Evolutionary conservation across 2,797 vertebrate genomes (phyloP), one percentile per base, ranked within the genome.

Genomic region (Smutsia temminckii): DNA sequence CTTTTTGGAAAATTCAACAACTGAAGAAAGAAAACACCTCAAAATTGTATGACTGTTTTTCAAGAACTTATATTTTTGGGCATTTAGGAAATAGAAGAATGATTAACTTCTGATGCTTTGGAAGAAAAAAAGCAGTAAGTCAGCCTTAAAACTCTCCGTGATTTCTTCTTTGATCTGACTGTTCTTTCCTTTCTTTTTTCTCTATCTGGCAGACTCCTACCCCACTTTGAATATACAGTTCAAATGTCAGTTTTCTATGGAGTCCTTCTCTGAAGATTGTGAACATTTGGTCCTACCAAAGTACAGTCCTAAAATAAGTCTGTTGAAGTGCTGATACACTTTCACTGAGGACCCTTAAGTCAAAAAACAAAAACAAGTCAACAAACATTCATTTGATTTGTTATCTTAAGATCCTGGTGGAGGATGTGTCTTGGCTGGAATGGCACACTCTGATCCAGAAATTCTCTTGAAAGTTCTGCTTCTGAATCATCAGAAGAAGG

Each of bases 401-500:
- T 83, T 84, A 8, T 57, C 55, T 59, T 83, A 13, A 37, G 81
- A 64, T 64, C 46, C 49, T 55, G 29, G 42, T 83, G 92, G 91
- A 92, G 53, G 80, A 29, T 3, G 63, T 37, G 11, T 17, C 17
- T 46, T 68, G 68, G 53, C 80, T 95, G 40, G 1, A 80, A 66
- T 78, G 77, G 55, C 40, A 21, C 32, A 91, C 53, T 59, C 40
- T 75, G 18, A 55, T 63, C 77, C 32, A 75, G 51, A 23, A 84
- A 86, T 89, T 84, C 66, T 89, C 53, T 40, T 90, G 5, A 17
- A 46, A 42, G 90, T 63, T 79, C 61, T 91, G 79, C 46, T 79
- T 84, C 12, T 89, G 91, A 94, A 81, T 97, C 91, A 75, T 96
- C 57, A 91, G 90, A 34, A 53, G 80, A 23, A 86, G 89, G 91